phyloP scores from a whole-genome alignment of 1,140 invertebrate species.

The Nomia melanderi region DNA sequence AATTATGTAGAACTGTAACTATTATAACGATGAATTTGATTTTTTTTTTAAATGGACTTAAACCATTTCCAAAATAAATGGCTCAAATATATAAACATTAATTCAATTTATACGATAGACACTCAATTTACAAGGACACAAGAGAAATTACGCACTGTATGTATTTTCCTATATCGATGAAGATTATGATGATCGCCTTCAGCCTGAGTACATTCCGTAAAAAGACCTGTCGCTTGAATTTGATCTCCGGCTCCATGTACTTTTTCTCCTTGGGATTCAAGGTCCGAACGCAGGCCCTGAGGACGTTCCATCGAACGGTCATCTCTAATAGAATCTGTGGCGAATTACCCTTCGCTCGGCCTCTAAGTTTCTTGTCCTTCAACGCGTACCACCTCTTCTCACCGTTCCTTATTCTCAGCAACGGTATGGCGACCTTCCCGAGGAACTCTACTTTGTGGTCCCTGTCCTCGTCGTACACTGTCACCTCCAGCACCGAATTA shows the following conservation, averaged over 20 bases:
- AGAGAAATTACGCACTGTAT: conserved; percentile 87
- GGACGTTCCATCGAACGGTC: conserved; percentile 94
- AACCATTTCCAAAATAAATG: too few species aligned
- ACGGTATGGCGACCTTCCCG: conserved; percentile 95
- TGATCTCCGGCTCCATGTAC: conserved; percentile 95
- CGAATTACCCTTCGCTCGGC: conserved; percentile 93
- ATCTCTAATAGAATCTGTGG: conserved; percentile 96
- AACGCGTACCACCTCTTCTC: conserved; percentile 97
- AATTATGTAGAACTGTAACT: too few species aligned
- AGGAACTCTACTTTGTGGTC: conserved; percentile 99
- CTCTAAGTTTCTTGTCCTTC: conserved; percentile 96
- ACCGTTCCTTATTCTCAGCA: conserved; percentile 93
- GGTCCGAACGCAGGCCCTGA: conserved; percentile 94
- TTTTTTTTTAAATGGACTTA: too few species aligned
- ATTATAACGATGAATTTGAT: too few species aligned
- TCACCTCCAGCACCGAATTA: conserved; percentile 97
- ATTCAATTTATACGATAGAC: too few species aligned
- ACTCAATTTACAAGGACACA: too few species aligned
- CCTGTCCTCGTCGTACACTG: conserved; percentile 98
- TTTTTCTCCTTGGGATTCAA: conserved; percentile 98
- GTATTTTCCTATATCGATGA: conserved; percentile 94
- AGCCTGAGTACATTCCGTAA: conserved; percentile 96
- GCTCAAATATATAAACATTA: too few species aligned
- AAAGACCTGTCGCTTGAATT: conserved; percentile 97
- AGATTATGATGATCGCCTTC: conserved; percentile 93